phyloP scores from a whole-genome alignment of 2,888 invertebrate species.

The Epinotia brunnichana region DNA sequence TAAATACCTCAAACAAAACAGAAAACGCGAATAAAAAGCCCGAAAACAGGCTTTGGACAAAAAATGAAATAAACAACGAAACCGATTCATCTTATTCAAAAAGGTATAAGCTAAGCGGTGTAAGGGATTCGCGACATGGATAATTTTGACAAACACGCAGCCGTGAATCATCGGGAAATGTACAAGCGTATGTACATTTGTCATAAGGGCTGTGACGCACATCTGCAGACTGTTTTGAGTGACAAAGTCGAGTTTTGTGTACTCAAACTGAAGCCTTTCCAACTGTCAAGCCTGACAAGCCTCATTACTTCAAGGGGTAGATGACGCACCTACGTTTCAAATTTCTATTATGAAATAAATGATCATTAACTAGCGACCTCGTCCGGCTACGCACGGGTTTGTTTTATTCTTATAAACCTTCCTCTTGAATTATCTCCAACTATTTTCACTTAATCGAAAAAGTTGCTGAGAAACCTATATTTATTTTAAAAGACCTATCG shows the following conservation, averaged over 20 bases:
- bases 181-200: constrained; percentile 36
- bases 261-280: too few species aligned
- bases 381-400: too few species aligned
- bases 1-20: constrained; percentile 1
- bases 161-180: constrained; percentile 31
- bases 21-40: neutral
- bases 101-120: constrained; percentile 21
- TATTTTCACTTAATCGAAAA: too few species aligned
- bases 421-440: too few species aligned
- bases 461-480: too few species aligned
- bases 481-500: too few species aligned
- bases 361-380: too few species aligned
- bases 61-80: constrained; percentile 34
- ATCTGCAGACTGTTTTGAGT: constrained; percentile 1
- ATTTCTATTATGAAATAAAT: neutral
- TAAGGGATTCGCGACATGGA: constrained; percentile 14
- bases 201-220: constrained; percentile 10
- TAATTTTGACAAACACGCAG: constrained; percentile 40
- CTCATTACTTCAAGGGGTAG: too few species aligned
- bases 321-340: neutral
- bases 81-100: constrained; percentile 31
- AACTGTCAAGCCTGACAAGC: too few species aligned
- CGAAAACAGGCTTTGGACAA: constrained; percentile 8
- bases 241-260: too few species aligned
- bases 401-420: too few species aligned